Percentiles rank a stretch among this genome's conserved stretches.
Evolutionary conservation across 2,888 invertebrate genomes (phyloP).

Genomic region (Acronicta aceris): DNA sequence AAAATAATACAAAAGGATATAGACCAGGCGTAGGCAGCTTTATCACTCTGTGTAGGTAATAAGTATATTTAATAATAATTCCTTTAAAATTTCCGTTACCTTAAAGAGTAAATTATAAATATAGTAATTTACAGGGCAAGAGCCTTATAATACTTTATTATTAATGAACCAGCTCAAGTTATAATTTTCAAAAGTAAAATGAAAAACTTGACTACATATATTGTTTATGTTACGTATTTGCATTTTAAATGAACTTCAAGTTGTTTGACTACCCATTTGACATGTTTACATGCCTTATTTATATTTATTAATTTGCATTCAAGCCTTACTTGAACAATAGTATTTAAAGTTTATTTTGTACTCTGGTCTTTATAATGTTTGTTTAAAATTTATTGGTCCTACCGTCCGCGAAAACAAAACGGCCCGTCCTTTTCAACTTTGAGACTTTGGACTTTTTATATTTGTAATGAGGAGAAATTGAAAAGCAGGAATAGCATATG

Average conservation of each 20-base stretch:
- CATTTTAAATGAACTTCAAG: conserved; percentile 34
- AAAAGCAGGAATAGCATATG: too few relatives aligned
- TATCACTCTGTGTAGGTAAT: too few relatives aligned
- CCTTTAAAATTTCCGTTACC: too few relatives aligned
- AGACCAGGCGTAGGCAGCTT: too few relatives aligned
- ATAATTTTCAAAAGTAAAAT: conserved; percentile 6
- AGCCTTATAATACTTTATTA: background rate
- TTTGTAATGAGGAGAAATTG: too few relatives aligned
- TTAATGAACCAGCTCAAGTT: conserved; percentile 1
- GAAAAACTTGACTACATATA: conserved; percentile 8
- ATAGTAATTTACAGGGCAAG: conserved; percentile 1
- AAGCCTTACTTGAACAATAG: background rate
- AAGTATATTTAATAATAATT: too few relatives aligned
- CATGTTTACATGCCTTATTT: conserved; percentile 20
- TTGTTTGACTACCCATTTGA: conserved; percentile 16
- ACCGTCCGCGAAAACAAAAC: background rate
- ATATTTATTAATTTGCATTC: conserved; percentile 15
- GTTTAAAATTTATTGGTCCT: conserved; percentile 5
- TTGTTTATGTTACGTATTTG: conserved; percentile 41
- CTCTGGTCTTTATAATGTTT: background rate
- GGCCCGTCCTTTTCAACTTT: background rate
- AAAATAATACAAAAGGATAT: too few relatives aligned
- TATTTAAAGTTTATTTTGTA: background rate
- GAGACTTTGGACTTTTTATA: background rate
- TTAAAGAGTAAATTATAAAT: background rate